Percentiles rank a stretch among this genome's conserved stretches.
Evolutionary conservation across 2,888 invertebrate species (phyloP).

Genomic region (Ichneumoninae sp.): DNA sequence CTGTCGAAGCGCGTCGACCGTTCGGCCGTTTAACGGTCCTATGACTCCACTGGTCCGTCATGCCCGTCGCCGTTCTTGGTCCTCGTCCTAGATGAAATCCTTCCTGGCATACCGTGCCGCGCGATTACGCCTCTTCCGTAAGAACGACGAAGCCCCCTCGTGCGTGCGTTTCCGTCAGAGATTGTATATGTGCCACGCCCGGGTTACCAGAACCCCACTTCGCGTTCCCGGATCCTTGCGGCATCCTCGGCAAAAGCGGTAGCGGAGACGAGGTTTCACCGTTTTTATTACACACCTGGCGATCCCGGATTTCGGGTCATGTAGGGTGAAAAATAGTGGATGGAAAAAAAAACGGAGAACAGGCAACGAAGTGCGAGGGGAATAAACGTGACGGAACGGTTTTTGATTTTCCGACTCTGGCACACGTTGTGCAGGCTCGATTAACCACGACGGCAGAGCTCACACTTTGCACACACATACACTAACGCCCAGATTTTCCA

Average conservation of each 20-base stretch:
- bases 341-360: slow-evolving; percentile 62
- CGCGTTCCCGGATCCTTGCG: slow-evolving; percentile 35
- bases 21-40: slow-evolving; percentile 61
- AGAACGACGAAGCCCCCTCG: slow-evolving; percentile 50
- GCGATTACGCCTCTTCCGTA: slow-evolving; percentile 51
- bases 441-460: slow-evolving; percentile 55
- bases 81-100: slow-evolving; percentile 48
- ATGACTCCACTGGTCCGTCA: slow-evolving; percentile 41
- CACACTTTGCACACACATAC: slow-evolving; percentile 22
- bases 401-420: slow-evolving; percentile 68
- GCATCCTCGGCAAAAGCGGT: slow-evolving; percentile 51
- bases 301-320: slow-evolving; percentile 61
- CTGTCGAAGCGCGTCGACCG: slow-evolving; percentile 35
- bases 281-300: slow-evolving; percentile 69
- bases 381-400: slow-evolving; percentile 68
- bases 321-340: slow-evolving; percentile 57
- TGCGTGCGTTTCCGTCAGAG: slow-evolving; percentile 31
- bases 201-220: slow-evolving; percentile 18
- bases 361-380: slow-evolving; percentile 51
- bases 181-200: slow-evolving; percentile 34
- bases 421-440: slow-evolving; percentile 66
- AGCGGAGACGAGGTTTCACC: slow-evolving; percentile 42
- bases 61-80: slow-evolving; percentile 25
- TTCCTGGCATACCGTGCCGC: slow-evolving; percentile 10
- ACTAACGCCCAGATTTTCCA: slow-evolving; percentile 53